Conservation (phyloP, 2,888 invertebrate species). For the Hermodice carunculata region DNA sequence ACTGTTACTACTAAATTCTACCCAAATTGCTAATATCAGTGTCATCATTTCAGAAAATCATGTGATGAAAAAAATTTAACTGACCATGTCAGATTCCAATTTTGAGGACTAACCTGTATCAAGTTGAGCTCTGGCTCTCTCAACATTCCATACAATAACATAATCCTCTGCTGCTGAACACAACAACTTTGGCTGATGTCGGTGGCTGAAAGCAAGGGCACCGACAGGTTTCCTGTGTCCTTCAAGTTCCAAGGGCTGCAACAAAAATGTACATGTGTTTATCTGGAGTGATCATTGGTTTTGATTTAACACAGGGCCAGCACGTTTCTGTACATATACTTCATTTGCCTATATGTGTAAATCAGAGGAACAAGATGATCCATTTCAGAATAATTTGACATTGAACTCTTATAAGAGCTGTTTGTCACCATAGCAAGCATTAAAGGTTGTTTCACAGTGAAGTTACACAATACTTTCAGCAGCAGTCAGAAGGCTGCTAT, state of each 20-base stretch:
- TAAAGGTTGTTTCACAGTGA: too few relatives aligned
- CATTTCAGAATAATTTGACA: too few relatives aligned
- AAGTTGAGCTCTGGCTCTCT: constrained; percentile 43
- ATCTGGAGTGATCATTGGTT: background rate
- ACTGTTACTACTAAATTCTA: too few relatives aligned
- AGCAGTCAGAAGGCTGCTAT: too few relatives aligned
- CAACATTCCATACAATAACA: constrained; percentile 64
- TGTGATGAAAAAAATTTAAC: background rate
- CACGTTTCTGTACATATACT: too few relatives aligned
- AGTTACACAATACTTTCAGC: too few relatives aligned
- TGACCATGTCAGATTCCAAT: background rate
- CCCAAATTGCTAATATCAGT: too few relatives aligned
- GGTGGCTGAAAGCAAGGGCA: constrained; percentile 51
- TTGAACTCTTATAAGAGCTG: too few relatives aligned
- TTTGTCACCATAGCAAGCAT: too few relatives aligned
- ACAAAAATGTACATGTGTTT: background rate
- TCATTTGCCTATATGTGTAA: too few relatives aligned
- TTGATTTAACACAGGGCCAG: too few relatives aligned
- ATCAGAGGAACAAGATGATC: too few relatives aligned
- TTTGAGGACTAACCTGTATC: constrained; percentile 40
- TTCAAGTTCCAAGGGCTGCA: constrained; percentile 54
- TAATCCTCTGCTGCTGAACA: constrained; percentile 63
- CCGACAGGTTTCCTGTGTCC: constrained; percentile 57
- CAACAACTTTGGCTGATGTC: constrained; percentile 45
- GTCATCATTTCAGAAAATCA: background rate